These are phyloP conservation scores for Diabrotica balteata DNA, from an alignment of 2,888 invertebrate species.

Conservation along the genomic window DNA sequence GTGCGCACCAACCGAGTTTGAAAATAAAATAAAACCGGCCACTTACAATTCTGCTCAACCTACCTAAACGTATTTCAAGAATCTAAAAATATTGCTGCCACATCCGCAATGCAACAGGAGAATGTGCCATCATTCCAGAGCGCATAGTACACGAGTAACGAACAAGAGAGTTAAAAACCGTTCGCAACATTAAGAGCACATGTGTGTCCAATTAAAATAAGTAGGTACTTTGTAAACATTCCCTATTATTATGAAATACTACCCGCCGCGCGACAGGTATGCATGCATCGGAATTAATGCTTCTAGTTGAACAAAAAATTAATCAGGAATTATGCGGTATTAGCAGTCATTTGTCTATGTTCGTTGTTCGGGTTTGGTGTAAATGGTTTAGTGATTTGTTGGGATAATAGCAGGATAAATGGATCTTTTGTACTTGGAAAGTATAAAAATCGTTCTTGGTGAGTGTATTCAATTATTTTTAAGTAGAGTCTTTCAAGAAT, in stretches of 20 bases:
- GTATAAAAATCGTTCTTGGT: too few species aligned
- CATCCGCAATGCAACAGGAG: slow-evolving; percentile 10
- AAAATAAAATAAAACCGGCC: too few species aligned
- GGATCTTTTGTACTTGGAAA: too few species aligned
- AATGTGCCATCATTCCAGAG: slow-evolving; percentile 6
- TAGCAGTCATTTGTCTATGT: neutral
- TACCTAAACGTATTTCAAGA: neutral
- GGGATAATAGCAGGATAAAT: neutral
- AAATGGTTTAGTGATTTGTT: neutral
- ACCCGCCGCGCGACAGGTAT: slow-evolving; percentile 16
- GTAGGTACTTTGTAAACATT: slow-evolving; percentile 30
- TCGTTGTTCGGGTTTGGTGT: neutral
- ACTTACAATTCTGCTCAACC: too few species aligned
- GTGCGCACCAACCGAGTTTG: too few species aligned
- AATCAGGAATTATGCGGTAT: slow-evolving; percentile 8
- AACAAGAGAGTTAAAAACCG: slow-evolving; percentile 18
- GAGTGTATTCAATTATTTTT: too few species aligned
- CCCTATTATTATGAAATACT: slow-evolving; percentile 33
- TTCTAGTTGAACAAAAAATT: slow-evolving; percentile 6
- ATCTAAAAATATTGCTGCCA: slow-evolving; percentile 14
- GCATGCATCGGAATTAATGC: slow-evolving; percentile 18
- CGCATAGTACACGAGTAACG: slow-evolving; percentile 3
- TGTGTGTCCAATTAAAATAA: slow-evolving; percentile 38
- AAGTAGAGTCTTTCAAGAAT: too few species aligned
- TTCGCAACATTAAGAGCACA: slow-evolving; percentile 34